Base-by-base conservation (phyloP, 1,140 invertebrate genomes). In the Drosophila murphyi region DNA sequence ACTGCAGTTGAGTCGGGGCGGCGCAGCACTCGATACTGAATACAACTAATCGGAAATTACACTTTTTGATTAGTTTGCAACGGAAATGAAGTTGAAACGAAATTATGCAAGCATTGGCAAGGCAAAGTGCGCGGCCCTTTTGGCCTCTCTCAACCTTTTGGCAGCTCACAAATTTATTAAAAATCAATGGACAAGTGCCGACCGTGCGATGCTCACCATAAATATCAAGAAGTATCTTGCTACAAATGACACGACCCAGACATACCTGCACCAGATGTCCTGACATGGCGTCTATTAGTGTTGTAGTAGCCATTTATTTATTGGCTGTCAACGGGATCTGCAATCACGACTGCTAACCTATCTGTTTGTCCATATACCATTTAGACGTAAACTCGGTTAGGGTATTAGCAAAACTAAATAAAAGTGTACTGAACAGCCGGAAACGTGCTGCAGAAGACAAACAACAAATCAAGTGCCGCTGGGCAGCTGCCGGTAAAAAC, bases 21-120 rank as follows among this genome's bases (percentile, higher is more conserved):
- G 35, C 70, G 39, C 32, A 43, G 67, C 76, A 69, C 75, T 76
- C 80, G 78, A 82, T 76, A 76, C 37, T 83, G 81, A 86, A 90
- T 83, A 89, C 81, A 80, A 89, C 87, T 90, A 90, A 87, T 90
- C 86, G 86, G 86, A 90, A 90, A 90, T 90, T 90, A 90, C 86
- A 90, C 86, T 90, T 90, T 90, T 90, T 90, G 86, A 90, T 90
- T 90, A 90, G 86, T 90, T 90, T 79, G 81, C 82, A 90, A 86
- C 87, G 86, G 86, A 90, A 90, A 90, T 90, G 86, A 90, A 90
- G 78, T 74, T 78, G 82, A 90, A 90, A 90, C 82, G 86, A 90
- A 90, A 90, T 89, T 89, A 89, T 89, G 78, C 86, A 90, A 54
- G 34, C 54, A 59, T 35, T 39, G 43, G 47, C 57, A 35, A 47